Evolutionary conservation across 2,888 invertebrate species (phyloP).

Genomic region (Napeogenes sylphis): DNA sequence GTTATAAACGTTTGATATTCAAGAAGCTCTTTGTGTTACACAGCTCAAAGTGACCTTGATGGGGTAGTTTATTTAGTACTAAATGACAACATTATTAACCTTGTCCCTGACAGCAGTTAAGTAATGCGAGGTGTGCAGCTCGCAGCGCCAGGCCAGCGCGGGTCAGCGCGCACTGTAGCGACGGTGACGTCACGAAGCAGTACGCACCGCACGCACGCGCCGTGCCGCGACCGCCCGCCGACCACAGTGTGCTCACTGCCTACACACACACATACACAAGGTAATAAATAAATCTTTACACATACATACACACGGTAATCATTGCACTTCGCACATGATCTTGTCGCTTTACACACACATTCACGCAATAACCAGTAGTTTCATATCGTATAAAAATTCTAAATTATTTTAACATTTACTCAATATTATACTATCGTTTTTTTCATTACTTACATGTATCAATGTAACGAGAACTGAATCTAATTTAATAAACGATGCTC

Average conservation of each 20-base stretch:
- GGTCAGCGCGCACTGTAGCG: conserved; percentile 87
- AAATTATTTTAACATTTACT: background rate
- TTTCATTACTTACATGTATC: conserved; percentile 82
- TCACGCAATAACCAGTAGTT: too few species aligned
- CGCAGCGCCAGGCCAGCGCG: conserved; percentile 91
- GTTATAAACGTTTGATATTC: too few species aligned
- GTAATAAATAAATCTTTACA: too few species aligned
- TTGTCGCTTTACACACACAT: background rate
- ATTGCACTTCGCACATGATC: too few species aligned
- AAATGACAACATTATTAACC: conserved; percentile 67
- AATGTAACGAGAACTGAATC: conserved; percentile 91
- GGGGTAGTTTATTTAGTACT: too few species aligned
- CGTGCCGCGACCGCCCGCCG: conserved; percentile 74
- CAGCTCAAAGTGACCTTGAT: too few species aligned
- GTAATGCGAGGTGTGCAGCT: conserved; percentile 91
- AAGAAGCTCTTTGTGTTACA: too few species aligned
- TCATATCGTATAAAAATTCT: too few species aligned
- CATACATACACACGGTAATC: background rate
- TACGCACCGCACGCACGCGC: conserved; percentile 96
- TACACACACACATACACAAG: conserved; percentile 47
- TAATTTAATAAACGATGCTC: conserved; percentile 93
- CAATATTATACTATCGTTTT: background rate
- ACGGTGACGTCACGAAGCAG: conserved; percentile 97
- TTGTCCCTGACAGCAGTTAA: conserved; percentile 94
- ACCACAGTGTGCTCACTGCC: conserved; percentile 89